Percentiles rank a stretch among this genome's conserved stretches.
Conservation (phyloP, 2,888 invertebrate genomes). For the Minunthozetes semirufus region DNA sequence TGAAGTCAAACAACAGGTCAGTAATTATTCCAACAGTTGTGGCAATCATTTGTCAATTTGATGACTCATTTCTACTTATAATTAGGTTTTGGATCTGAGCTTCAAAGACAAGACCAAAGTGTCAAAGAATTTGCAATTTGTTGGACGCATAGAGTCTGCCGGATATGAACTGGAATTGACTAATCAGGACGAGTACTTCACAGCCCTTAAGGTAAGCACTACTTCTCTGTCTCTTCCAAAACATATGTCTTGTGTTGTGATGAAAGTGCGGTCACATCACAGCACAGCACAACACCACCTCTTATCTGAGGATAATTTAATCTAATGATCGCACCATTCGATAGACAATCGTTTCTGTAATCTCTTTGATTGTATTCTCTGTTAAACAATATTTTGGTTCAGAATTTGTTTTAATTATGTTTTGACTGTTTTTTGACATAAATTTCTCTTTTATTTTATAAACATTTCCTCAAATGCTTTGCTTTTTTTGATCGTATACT, state of each 20-base stretch:
- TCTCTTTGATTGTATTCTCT: not conserved
- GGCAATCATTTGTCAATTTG: not conserved
- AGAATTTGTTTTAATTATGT: not conserved
- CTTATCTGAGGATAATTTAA: too few species aligned
- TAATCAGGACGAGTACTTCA: not conserved
- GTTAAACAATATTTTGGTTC: not conserved
- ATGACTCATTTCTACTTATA: not conserved
- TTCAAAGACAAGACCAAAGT: not conserved
- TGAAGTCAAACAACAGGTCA: slow-evolving; percentile 21
- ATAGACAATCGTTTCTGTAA: not conserved
- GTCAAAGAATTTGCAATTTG: not conserved
- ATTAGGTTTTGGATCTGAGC: not conserved
- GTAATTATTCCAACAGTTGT: not conserved
- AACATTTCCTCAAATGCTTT: not conserved
- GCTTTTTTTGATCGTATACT: not conserved
- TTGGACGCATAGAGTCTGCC: not conserved
- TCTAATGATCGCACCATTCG: too few species aligned
- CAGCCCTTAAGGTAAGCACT: not conserved
- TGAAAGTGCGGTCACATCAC: too few species aligned
- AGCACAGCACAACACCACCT: too few species aligned
- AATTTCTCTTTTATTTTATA: not conserved
- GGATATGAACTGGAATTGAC: not conserved
- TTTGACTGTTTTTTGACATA: not conserved
- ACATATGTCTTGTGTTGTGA: not conserved
- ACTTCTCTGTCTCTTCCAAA: not conserved